A percentile compares a stretch with the other conserved stretches of the same genome.
Evolutionary conservation across 2,888 invertebrate genomes (phyloP).

Genomic region (Piscicola geometra): DNA sequence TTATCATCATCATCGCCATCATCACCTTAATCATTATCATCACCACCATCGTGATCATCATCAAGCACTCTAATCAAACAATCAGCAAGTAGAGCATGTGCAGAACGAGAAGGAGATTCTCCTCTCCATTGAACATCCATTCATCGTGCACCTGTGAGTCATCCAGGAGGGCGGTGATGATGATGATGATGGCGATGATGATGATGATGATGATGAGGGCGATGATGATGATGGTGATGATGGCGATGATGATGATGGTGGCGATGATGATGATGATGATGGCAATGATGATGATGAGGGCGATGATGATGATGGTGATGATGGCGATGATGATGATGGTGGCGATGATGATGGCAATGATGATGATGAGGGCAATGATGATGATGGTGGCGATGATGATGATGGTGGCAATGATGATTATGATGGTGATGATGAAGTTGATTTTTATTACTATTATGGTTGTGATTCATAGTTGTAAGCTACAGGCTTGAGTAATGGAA

Average conservation of each 20-base stretch:
- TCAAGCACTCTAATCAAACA: no score
- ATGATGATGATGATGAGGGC: no score
- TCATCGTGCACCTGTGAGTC: conserved; percentile 86
- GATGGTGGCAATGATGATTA: conserved; percentile 10
- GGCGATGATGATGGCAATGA: background rate
- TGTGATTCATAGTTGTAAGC: no score
- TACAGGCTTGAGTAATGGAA: no score
- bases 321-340: background rate
- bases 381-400: background rate
- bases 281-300: background rate
- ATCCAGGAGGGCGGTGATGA: no score
- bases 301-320: background rate
- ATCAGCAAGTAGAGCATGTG: conserved; percentile 82
- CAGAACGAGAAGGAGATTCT: conserved; percentile 93
- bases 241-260: background rate
- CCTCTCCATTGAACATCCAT: conserved; percentile 75
- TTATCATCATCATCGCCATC: no score
- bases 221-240: no score
- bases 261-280: no score
- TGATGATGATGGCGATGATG: no score
- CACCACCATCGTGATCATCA: no score
- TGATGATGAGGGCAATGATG: background rate
- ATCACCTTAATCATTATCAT: no score
- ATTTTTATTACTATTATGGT: background rate
- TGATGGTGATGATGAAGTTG: no score